Evolutionary conservation across 2,888 invertebrate genomes (phyloP), one percentile per base, ranked within the genome.

Genomic region (Leucophenga montana): DNA sequence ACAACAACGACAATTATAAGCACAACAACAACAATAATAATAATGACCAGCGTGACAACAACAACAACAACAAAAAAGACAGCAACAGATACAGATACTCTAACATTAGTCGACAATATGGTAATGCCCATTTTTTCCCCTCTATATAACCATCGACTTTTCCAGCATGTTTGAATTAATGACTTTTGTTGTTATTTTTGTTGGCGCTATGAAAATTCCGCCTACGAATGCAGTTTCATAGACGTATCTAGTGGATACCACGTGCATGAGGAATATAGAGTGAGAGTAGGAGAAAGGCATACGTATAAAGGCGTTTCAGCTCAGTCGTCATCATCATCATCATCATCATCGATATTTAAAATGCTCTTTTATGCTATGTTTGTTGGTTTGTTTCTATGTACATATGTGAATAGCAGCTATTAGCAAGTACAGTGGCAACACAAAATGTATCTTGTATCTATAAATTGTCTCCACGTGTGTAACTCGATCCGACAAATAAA

Each of bases 91-190:
- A 56, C 14, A 22, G 56, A 56, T 27, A 27, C 20, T 8, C 11
- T 20, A 20, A 18, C 54, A 14, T 22, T 56, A 20, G 14, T 56
- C 27, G 13, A 53, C 18, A 53, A 53, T 56, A 56, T 39, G 39
- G 9, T 39, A 39, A 39, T 39, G 8, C 39, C 39, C 9, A 39
- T 62, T 20, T 62, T 18, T 62, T 46, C 20, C 44, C 46, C 46
- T 39, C 62, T 46, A 61, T 61, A 39, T 6, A 33, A 62, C 46
- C 16, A 18, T 18, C 16, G 31, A 66, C 53, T 11, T 33, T 66
- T 54, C 33, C 2, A 14, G n/a, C 20, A 33, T 54, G 18, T 66
- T 39, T 54, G 39, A 66, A 54, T 66, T 66, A 66, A 66, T 66
- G 66, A 53, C 54, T 66, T 14, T 39, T 33, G 33, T 39, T 39